phyloP scores from a whole-genome alignment of 2,797 vertebrate species.

The Spheniscus humboldti region DNA sequence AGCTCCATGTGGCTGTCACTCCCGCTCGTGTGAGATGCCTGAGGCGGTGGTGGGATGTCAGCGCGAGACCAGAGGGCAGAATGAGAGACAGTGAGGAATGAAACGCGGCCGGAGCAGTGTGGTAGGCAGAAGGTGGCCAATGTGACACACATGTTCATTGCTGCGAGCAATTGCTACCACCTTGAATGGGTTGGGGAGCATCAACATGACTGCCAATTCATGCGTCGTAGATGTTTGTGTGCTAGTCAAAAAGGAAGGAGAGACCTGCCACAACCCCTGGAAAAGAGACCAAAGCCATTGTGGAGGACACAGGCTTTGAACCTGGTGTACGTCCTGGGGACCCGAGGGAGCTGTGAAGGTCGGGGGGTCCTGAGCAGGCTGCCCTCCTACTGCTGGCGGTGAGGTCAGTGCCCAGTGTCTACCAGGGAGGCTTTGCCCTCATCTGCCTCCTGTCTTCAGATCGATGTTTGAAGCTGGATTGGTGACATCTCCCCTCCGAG shows the following conservation, averaged over 20 bases:
- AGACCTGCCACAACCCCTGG: not conserved
- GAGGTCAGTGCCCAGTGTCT: not conserved
- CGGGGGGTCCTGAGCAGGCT: not conserved
- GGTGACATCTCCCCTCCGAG: not conserved
- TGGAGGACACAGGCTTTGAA: not conserved
- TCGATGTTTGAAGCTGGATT: not conserved
- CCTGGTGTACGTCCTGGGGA: rapidly evolving
- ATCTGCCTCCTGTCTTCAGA: not conserved
- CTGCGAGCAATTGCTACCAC: not conserved
- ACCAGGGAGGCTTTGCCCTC: not conserved
- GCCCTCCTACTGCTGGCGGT: not conserved
- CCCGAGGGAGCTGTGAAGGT: not conserved
- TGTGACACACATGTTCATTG: not conserved
- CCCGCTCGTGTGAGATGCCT: not conserved
- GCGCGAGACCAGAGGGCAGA: not conserved
- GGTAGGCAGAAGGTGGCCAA: not conserved
- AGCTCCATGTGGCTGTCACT: not conserved
- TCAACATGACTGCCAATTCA: rapidly evolving
- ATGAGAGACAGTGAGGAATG: not conserved
- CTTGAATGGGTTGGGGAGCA: not conserved
- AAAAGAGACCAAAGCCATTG: not conserved
- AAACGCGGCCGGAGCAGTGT: not conserved
- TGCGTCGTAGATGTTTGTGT: not conserved
- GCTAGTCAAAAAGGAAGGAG: not conserved
- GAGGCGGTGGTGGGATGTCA: not conserved